Evolutionary conservation across 2,113 vertebrate species (phyloP).

Genomic region (Gadus chalcogrammus): DNA sequence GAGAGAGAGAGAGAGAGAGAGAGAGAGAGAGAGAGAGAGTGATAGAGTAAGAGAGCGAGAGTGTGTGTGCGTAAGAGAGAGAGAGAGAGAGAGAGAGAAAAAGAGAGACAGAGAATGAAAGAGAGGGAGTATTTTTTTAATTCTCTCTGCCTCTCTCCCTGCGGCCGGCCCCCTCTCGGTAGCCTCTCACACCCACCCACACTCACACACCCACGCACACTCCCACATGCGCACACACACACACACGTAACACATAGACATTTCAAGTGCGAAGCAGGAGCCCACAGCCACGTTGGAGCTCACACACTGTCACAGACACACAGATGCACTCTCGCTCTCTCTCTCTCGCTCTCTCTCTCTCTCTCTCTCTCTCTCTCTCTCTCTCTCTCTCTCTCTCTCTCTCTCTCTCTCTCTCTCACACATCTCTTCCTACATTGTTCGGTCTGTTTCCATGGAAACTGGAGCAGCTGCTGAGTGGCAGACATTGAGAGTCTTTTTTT

Average conservation of each 20-base stretch:
- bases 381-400: slow-evolving; percentile 33
- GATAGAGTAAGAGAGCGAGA: no score
- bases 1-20: slow-evolving; percentile 36
- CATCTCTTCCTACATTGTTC: slow-evolving; percentile 83
- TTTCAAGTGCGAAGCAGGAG: background rate
- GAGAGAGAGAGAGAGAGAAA: slow-evolving; percentile 21
- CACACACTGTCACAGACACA: slow-evolving; percentile 35
- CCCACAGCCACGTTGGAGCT: slow-evolving; percentile 23
- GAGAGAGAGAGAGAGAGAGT: no score
- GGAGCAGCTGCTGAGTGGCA: slow-evolving; percentile 91
- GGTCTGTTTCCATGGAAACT: slow-evolving; percentile 81
- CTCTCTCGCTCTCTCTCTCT: slow-evolving; percentile 59
- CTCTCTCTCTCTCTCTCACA: slow-evolving; percentile 53
- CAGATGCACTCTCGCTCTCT: slow-evolving; percentile 55
- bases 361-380: no score
- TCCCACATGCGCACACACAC: slow-evolving; percentile 41
- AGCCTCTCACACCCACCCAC: slow-evolving; percentile 67
- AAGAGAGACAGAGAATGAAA: background rate
- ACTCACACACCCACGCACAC: slow-evolving; percentile 33
- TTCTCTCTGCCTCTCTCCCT: slow-evolving; percentile 62
- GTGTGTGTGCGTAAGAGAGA: no score
- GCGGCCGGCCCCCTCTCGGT: slow-evolving; percentile 53
- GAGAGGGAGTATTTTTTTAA: slow-evolving; percentile 41
- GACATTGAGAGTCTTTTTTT: slow-evolving; percentile 68
- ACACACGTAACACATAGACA: slow-evolving; percentile 33